Percentiles rank a stretch among this genome's conserved stretches.
These are phyloP conservation scores for Drosophila neonasuta DNA, from an alignment of 2,888 invertebrate genomes.

Conservation along the genomic window DNA sequence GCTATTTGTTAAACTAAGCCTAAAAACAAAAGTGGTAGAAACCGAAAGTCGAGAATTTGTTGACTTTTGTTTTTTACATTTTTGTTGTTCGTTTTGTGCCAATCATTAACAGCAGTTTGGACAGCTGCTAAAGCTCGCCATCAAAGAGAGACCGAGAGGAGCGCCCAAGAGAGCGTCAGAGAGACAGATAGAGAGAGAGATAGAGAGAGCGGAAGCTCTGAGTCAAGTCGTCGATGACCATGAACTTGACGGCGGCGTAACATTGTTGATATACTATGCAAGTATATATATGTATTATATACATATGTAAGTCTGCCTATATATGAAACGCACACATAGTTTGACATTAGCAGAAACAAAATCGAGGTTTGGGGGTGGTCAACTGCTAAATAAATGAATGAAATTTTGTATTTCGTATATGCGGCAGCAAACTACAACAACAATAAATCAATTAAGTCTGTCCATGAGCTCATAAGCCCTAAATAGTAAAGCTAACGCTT, in stretches of 20 bases:
- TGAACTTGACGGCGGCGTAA: conserved; percentile 72
- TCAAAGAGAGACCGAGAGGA: neutral
- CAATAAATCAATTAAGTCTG: conserved; percentile 54
- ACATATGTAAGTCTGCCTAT: conserved; percentile 12
- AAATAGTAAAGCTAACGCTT: conserved; percentile 7
- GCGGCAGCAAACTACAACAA: conserved; percentile 13
- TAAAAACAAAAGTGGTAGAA: conserved; percentile 39
- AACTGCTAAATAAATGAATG: conserved; percentile 54
- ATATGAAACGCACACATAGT: conserved; percentile 13
- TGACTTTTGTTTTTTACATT: conserved; percentile 29
- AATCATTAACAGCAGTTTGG: conserved; percentile 38
- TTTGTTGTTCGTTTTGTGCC: conserved; percentile 14
- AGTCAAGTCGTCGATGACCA: conserved; percentile 60
- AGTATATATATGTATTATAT: conserved; percentile 5
- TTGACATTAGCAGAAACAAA: conserved; percentile 34
- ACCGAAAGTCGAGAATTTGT: conserved; percentile 59
- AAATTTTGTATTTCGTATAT: conserved; percentile 28
- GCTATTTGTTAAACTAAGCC: conserved; percentile 8
- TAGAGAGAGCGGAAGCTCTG: conserved; percentile 65
- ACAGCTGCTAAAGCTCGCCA: conserved; percentile 37
- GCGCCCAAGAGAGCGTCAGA: neutral
- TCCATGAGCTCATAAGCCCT: conserved; percentile 42
- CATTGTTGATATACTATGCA: conserved; percentile 29
- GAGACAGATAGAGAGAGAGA: conserved; percentile 7
- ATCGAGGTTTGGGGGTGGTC: neutral